Evolutionary conservation across 2,888 invertebrate genomes (phyloP).

Genomic region (Lysandra bellargus): DNA sequence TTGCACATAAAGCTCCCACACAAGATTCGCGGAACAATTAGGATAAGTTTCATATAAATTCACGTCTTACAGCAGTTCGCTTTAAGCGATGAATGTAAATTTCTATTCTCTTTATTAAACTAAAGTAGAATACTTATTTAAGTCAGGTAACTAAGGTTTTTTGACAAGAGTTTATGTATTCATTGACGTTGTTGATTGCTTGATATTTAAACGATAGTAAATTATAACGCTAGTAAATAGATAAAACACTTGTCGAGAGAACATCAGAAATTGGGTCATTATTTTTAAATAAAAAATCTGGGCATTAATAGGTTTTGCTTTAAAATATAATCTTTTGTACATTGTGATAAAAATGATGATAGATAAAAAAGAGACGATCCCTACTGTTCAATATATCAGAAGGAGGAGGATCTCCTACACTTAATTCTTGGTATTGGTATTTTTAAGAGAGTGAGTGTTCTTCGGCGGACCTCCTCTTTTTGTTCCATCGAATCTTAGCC

Average conservation of each 20-base stretch:
- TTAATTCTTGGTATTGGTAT: too few relatives aligned
- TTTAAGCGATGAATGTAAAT: not conserved
- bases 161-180: not conserved
- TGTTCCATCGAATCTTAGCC: too few relatives aligned
- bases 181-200: too few relatives aligned
- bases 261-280: too few relatives aligned
- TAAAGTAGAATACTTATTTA: not conserved
- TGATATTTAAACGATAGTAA: too few relatives aligned
- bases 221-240: too few relatives aligned
- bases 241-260: too few relatives aligned
- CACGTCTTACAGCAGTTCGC: conserved; percentile 6
- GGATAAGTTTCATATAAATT: conserved; percentile 30
- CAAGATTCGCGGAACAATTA: conserved; percentile 72
- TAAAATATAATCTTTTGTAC: not conserved
- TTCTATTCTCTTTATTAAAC: not conserved
- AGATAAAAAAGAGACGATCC: not conserved
- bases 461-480: too few relatives aligned
- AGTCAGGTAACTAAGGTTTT: not conserved
- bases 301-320: not conserved
- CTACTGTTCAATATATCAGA: too few relatives aligned
- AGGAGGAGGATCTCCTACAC: too few relatives aligned
- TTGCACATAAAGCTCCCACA: conserved; percentile 78
- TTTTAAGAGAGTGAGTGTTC: too few relatives aligned
- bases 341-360: not conserved
- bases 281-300: too few relatives aligned